Percentiles rank a stretch among this genome's conserved stretches.
Conservation (phyloP, 2,113 vertebrate species). For the Zootoca vivipara region DNA sequence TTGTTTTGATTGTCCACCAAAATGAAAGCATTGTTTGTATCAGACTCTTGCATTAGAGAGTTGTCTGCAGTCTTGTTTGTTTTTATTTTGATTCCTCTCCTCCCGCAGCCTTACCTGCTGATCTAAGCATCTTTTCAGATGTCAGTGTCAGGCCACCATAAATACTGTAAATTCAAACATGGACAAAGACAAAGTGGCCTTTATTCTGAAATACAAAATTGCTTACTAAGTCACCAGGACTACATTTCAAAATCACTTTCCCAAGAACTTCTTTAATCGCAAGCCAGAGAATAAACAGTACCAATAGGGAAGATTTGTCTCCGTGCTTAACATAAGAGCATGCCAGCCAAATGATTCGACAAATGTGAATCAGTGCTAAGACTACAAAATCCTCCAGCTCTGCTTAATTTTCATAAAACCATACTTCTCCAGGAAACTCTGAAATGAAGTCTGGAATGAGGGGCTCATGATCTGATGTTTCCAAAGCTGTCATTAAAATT, state of each 20-base stretch:
- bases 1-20: conserved; percentile 14
- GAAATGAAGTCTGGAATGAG: not conserved
- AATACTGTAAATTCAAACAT: conserved; percentile 54
- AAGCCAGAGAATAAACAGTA: conserved; percentile 60
- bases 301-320: conserved; percentile 41
- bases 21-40: conserved; percentile 8
- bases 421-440: not conserved
- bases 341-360: too few relatives aligned
- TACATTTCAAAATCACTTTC: conserved; percentile 59
- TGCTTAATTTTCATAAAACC: not conserved
- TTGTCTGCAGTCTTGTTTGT: not conserved
- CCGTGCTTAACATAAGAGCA: not conserved
- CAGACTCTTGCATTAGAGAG: not conserved
- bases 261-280: conserved; percentile 62
- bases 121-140: conserved; percentile 37
- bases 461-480: not conserved
- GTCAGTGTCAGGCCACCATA: conserved; percentile 41
- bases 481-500: not conserved
- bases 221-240: conserved; percentile 43
- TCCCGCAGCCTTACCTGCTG: conserved; percentile 5
- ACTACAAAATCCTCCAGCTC: not conserved
- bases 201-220: conserved; percentile 54
- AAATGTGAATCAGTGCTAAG: not conserved
- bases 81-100: conserved; percentile 38
- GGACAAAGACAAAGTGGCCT: not conserved